phyloP scores from a whole-genome alignment of 2,113 vertebrate genomes.

The Sander vitreus region DNA sequence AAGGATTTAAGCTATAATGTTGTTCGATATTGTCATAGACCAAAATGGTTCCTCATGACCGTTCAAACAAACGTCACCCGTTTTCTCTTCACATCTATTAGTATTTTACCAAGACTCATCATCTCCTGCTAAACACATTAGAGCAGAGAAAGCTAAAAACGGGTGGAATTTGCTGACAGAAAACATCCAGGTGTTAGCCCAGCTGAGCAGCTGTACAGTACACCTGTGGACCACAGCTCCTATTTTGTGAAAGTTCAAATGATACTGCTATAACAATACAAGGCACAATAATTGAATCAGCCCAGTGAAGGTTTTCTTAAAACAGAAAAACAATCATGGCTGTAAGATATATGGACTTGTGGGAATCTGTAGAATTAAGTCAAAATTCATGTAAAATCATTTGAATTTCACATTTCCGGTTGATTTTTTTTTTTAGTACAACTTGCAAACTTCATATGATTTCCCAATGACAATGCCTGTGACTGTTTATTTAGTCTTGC shows the following conservation, averaged over 20 bases:
- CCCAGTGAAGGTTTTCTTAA: background rate
- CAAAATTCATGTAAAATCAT: background rate
- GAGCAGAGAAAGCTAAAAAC: background rate
- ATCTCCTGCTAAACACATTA: background rate
- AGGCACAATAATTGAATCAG: background rate
- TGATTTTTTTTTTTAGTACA: background rate
- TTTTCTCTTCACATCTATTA: background rate
- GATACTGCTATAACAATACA: constrained; percentile 22
- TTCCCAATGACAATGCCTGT: background rate
- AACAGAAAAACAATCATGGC: background rate
- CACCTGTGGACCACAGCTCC: constrained; percentile 21
- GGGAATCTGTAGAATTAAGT: background rate
- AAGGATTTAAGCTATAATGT: background rate
- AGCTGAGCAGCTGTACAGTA: constrained; percentile 22
- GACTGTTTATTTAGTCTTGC: too few species aligned
- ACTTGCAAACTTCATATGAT: background rate
- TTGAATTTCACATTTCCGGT: background rate
- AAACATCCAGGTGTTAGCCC: constrained; percentile 29
- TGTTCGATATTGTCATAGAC: too few species aligned
- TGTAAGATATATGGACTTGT: background rate
- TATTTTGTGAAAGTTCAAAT: constrained; percentile 8
- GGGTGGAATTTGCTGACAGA: background rate
- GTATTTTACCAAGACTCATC: background rate
- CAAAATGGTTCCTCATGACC: background rate
- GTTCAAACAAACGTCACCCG: background rate